Evolutionary conservation across 2,113 vertebrate species (phyloP).

Genomic region (Podocnemis expansa): DNA sequence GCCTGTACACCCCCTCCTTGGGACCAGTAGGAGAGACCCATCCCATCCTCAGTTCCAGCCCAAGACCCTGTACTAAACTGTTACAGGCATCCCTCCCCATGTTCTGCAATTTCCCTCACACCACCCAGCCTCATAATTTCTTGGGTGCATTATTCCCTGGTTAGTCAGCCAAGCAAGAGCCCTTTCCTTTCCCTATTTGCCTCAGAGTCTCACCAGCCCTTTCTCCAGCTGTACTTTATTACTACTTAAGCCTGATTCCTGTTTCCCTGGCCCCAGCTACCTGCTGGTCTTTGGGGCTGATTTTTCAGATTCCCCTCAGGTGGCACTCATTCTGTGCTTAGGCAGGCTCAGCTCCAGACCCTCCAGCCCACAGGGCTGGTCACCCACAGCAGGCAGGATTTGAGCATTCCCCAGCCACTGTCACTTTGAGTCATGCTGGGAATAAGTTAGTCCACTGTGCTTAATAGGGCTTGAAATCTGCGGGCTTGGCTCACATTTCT

Average conservation of each 20-base stretch:
- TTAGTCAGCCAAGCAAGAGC: too few species aligned
- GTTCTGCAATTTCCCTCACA: not conserved
- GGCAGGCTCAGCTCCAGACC: not conserved
- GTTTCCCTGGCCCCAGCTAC: not conserved
- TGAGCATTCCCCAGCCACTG: not conserved
- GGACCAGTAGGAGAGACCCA: not conserved
- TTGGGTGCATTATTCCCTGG: not conserved
- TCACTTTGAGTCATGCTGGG: fast-evolving
- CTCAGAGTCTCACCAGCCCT: not conserved
- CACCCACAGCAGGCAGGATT: not conserved
- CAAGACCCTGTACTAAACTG: not conserved
- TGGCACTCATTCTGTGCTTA: not conserved
- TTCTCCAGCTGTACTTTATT: not conserved
- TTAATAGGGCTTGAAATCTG: not conserved
- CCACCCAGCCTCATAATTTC: not conserved
- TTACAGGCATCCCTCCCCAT: not conserved
- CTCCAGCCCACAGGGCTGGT: too few species aligned
- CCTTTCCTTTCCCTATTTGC: not conserved
- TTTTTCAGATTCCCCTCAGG: not conserved
- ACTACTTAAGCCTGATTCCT: not conserved
- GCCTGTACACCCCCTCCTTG: not conserved
- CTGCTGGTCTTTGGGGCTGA: not conserved
- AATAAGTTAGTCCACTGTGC: not conserved
- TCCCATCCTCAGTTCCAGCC: not conserved
- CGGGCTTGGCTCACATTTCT: fast-evolving